Evolutionary conservation across 2,113 vertebrate species (phyloP), one percentile per base, ranked within the genome.

Genomic region (Tragelaphus buxtoni): DNA sequence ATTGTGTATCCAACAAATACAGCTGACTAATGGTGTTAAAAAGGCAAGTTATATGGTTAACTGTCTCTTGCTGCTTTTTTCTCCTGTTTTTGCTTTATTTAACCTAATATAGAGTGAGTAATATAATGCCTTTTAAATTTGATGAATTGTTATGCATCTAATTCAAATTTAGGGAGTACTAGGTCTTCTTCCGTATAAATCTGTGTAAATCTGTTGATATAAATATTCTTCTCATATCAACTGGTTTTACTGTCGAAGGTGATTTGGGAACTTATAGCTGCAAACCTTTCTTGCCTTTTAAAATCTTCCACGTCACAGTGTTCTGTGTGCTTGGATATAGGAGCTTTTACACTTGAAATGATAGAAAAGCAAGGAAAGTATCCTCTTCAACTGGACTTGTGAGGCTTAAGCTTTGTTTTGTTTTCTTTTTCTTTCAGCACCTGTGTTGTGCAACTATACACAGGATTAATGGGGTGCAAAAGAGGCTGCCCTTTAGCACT

Each of bases 311-410:
- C 51, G 11, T 32, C 17, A 74, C 10, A 84, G 22, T 92, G 92
- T 97, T 90, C 55, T 95, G 69, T 79, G 22, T 35, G 56, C 97
- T 93, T 92, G 85, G 47, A 61, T 53, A n/a, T n/a, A n/a, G 47
- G 24, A 95, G 55, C 56, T 90, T 94, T 96, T 94, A 96, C 89
- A 65, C n/a, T 95, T 90, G 69, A 93, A 95, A 76, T 96, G 82
- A 80, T 83, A 81, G 53, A 90, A 88, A 81, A 7, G 20, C 30
- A 94, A 96, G 13, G 74, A 80, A 90, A 96, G 39, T 53, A 47
- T 58, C 80, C 26, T 89, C 92, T 96, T 95, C 56, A 93, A 65
- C 35, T 86, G 32, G 47, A 90, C 58, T 88, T 94, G 53, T 95
- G 76, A 96, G 88, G 81, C n/a, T 82, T 95, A 93, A 77, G 72